phyloP scores from a whole-genome alignment of 2,113 vertebrate genomes.

The Myrmophylax atrothorax region DNA sequence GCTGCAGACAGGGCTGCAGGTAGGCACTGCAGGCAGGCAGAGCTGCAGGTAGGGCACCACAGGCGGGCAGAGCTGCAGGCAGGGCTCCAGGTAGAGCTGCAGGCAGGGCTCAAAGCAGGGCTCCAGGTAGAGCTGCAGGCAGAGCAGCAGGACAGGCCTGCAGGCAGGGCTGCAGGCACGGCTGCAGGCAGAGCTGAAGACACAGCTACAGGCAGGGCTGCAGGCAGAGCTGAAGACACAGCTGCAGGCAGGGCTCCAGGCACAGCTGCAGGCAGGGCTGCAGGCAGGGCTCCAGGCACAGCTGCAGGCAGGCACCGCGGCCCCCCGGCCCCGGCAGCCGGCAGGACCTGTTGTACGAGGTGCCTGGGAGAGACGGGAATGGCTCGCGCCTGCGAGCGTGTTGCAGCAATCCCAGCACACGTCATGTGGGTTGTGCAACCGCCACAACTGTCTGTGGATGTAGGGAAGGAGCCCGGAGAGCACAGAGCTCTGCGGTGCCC shows the following conservation, averaged over 20 bases:
- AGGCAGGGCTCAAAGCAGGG: no score
- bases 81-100: no score
- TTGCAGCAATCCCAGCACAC: slow-evolving; percentile 39
- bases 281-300: no score
- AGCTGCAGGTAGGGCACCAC: no score
- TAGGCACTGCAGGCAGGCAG: no score
- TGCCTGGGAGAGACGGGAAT: slow-evolving; percentile 10
- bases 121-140: no score
- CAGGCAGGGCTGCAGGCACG: background rate
- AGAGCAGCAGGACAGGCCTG: no score
- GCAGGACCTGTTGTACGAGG: slow-evolving; percentile 64
- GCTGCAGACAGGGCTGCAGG: no score
- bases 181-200: background rate
- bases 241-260: background rate
- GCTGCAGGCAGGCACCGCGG: background rate
- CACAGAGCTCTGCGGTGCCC: background rate
- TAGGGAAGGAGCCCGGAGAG: background rate
- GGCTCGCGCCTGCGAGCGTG: slow-evolving; percentile 3
- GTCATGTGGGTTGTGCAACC: slow-evolving; percentile 50
- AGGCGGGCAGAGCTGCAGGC: no score
- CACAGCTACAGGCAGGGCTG: background rate
- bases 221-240: background rate
- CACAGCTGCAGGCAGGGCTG: background rate
- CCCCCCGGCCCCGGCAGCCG: background rate
- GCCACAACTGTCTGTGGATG: background rate